Base-by-base conservation (phyloP, 2,888 invertebrate species). In the Lasioglossum leucozonium region DNA sequence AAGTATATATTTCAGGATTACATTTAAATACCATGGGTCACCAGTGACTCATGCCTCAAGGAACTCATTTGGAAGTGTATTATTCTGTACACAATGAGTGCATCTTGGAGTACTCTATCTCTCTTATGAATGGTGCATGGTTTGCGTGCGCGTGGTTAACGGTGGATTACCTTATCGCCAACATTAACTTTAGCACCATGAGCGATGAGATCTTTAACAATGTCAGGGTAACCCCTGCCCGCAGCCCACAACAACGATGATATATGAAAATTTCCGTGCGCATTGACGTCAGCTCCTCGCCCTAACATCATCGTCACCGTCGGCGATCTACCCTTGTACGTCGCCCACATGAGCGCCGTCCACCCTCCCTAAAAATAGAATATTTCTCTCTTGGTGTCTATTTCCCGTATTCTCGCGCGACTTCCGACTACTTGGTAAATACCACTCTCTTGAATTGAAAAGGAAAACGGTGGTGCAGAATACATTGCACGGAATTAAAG, bases 341-440 rank as follows among this genome's bases (percentile, higher is more conserved):
- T 97, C 0, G 99, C 98, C 99, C 99, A 99, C 98, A 99, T 98
- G 79, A 99, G 96, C 0, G 99, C 97, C 5, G 99, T 98, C 99
- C 99, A 99, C 58, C 98, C 99, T 90, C 99, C 99, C 99, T 99
- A 86, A 69, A 79, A 89, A 86, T 74, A 85, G 44, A 78, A 79
- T 40, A 67, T 13, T 34, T 72, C n/a, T 26, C 58, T n/a, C 13
- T 34, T 16, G 37, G 18, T 6, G 65, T 55, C 26, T 65, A 58
- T 13, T 55, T 37, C 18, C n/a, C 13, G 1, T 65, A 26, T 47
- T n/a, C 22, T 65, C 55, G n/a, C 22, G 47, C 58, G 5, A 40
- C 47, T n/a, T 26, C 40, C 16, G 55, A 44, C 11, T 8, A 37
- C 3, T 69, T 69, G 0, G 58, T 74, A 44, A 62, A 62, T 37